Evolutionary conservation across 2,113 vertebrate species (phyloP).

Genomic region (Nibea albiflora): DNA sequence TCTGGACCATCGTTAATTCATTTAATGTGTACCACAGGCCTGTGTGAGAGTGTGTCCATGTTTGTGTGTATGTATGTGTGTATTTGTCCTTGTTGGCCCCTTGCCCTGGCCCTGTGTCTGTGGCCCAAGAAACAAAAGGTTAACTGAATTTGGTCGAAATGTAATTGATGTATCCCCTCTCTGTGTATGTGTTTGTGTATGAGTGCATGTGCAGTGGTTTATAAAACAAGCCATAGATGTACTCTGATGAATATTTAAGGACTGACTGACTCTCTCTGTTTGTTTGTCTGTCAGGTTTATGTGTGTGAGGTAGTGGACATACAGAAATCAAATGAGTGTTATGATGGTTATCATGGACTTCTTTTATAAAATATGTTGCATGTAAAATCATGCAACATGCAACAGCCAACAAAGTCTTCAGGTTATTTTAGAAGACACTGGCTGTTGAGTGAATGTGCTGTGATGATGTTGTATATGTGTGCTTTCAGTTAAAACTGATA

Average conservation of each 20-base stretch:
- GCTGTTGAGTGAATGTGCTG: no score
- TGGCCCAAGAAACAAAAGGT: conserved; percentile 68
- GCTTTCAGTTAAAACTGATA: not conserved
- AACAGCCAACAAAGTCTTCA: not conserved
- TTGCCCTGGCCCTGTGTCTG: conserved; percentile 59
- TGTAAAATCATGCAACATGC: no score
- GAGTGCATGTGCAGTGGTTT: conserved; percentile 26
- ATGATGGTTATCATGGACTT: not conserved
- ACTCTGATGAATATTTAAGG: conserved; percentile 29
- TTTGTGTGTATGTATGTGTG: conserved; percentile 43
- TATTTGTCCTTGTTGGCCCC: conserved; percentile 58
- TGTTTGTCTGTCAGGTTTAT: conserved; percentile 23
- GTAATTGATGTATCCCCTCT: conserved; percentile 66
- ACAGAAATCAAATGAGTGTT: not conserved
- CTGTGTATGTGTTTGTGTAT: conserved; percentile 46
- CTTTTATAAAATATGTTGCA: not conserved
- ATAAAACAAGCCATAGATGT: conserved; percentile 35
- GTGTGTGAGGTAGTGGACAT: not conserved
- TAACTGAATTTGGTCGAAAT: conserved; percentile 75
- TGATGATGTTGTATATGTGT: not conserved
- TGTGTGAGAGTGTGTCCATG: conserved; percentile 23
- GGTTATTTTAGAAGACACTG: not conserved
- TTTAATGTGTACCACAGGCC: conserved; percentile 68
- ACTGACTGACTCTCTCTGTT: conserved; percentile 13
- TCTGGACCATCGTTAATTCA: conserved; percentile 73